phyloP scores from a whole-genome alignment of 2,888 invertebrate genomes.

The Alviniconcha strummeri region DNA sequence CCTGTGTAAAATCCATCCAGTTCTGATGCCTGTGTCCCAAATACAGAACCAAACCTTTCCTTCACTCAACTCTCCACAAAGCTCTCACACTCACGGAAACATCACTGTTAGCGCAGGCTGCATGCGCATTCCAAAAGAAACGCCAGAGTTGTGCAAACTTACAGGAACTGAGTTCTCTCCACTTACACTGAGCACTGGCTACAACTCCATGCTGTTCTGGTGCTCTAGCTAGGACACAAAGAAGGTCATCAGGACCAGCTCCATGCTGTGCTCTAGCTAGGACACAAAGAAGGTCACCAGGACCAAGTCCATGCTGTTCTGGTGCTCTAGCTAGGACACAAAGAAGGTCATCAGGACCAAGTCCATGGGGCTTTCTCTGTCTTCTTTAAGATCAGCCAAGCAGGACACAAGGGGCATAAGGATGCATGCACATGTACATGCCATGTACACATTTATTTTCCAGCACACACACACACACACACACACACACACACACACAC shows the following conservation, averaged over 20 bases:
- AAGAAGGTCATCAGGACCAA: too few relatives aligned
- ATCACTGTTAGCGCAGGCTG: background rate
- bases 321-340: too few relatives aligned
- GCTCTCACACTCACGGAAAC: background rate
- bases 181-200: background rate
- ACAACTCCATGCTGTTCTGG: background rate
- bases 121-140: slow-evolving; percentile 3
- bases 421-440: background rate
- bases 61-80: background rate
- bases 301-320: too few relatives aligned
- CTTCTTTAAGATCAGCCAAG: too few relatives aligned
- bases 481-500: background rate
- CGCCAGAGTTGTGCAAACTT: too few relatives aligned
- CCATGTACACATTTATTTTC: background rate
- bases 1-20: slow-evolving; percentile 51
- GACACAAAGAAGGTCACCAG: too few relatives aligned
- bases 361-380: too few relatives aligned
- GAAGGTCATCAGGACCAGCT: too few relatives aligned
- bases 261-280: too few relatives aligned
- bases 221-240: too few relatives aligned
- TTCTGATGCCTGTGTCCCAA: slow-evolving; percentile 47
- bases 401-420: background rate
- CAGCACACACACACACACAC: background rate
- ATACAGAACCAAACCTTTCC: background rate
- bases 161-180: too few relatives aligned